phyloP scores from a whole-genome alignment of 2,113 vertebrate species.

The Alligator sinensis region DNA sequence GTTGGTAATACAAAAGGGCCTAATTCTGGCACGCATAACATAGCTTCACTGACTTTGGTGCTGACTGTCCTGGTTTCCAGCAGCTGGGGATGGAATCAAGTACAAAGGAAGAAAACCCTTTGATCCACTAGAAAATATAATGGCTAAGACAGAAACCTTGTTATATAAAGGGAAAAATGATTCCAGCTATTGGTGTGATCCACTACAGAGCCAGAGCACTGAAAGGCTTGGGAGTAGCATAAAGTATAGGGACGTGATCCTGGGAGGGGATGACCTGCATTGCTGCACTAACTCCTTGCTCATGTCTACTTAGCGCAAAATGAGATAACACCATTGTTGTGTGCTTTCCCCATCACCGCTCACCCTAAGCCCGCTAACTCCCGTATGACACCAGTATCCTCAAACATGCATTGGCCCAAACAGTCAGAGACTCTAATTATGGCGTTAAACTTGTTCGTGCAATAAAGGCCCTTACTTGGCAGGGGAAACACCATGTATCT shows the following conservation, averaged over 20 bases:
- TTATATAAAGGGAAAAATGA: neutral
- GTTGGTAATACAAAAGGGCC: neutral
- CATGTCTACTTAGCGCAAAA: neutral
- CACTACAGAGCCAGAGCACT: neutral
- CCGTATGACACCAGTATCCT: too few species aligned
- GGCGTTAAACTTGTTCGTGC: too few species aligned
- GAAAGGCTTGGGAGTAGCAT: neutral
- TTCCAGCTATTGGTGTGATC: neutral
- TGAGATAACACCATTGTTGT: neutral
- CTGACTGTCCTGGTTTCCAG: neutral
- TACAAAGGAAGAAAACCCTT: neutral
- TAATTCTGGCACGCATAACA: neutral
- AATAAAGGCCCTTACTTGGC: too few species aligned
- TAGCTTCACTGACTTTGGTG: neutral
- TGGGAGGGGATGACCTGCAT: neutral
- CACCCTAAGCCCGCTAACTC: neutral
- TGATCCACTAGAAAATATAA: neutral
- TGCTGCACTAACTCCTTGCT: neutral
- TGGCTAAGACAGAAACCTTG: neutral
- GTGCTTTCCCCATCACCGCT: neutral
- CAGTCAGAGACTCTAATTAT: too few species aligned
- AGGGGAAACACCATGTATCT: too few species aligned
- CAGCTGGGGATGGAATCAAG: neutral
- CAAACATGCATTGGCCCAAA: too few species aligned
- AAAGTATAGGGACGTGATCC: neutral